A percentile compares a stretch with the other conserved stretches of the same genome.
Evolutionary conservation across 2,113 vertebrate genomes (phyloP).

Genomic region (Mohoua ochrocephala): DNA sequence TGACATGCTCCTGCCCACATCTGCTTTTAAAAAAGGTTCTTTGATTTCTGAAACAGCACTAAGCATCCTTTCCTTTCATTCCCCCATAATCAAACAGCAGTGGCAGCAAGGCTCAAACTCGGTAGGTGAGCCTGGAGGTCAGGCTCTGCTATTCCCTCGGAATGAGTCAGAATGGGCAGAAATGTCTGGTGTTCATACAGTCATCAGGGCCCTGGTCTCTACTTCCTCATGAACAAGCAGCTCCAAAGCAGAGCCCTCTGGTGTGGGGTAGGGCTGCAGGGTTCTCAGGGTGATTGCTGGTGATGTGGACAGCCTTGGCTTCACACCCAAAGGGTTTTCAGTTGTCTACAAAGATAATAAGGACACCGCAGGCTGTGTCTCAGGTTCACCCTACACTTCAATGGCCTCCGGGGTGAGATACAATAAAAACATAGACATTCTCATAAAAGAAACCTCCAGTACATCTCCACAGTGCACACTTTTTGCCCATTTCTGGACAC

Average conservation of each 20-base stretch:
- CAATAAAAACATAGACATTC: not conserved
- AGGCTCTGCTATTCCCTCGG: not conserved
- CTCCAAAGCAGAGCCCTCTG: not conserved
- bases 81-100: not conserved
- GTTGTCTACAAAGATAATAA: not conserved
- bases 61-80: not conserved
- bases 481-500: not conserved
- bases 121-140: not conserved
- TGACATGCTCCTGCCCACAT: not conserved
- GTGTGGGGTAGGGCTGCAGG: fast-evolving
- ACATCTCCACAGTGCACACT: not conserved
- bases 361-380: not conserved
- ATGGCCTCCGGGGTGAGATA: not conserved
- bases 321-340: not conserved
- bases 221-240: not conserved
- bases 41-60: not conserved
- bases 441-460: not conserved
- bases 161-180: not conserved
- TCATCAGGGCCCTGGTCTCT: not conserved
- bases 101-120: not conserved
- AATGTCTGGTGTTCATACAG: not conserved
- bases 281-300: not conserved
- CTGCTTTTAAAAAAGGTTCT: not conserved
- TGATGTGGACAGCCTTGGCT: not conserved
- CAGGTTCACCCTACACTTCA: not conserved